Percentiles rank a stretch among this genome's conserved stretches.
Conservation (phyloP, 2,113 vertebrate species). For the Tychaedon coryphoeus region DNA sequence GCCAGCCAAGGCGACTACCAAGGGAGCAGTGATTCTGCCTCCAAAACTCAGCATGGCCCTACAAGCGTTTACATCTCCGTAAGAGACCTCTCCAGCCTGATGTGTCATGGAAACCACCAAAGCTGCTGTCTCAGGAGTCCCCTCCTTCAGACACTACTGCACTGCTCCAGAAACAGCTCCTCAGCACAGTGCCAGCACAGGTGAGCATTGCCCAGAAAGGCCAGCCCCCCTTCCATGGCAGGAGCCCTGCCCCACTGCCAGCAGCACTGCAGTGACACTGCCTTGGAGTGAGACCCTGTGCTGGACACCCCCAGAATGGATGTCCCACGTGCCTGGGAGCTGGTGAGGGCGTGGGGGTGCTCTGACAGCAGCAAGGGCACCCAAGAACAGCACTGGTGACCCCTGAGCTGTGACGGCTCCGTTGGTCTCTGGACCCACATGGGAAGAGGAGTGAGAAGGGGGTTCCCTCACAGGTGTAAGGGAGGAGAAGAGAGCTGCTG, state of each 20-base stretch:
- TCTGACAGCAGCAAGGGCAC: background rate
- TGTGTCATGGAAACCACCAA: background rate
- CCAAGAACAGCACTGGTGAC: background rate
- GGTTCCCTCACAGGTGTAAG: background rate
- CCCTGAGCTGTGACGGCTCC: accelerated
- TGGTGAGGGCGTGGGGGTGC: background rate
- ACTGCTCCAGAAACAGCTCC: background rate
- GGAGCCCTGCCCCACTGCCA: background rate
- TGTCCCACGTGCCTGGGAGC: background rate
- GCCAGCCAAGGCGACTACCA: background rate
- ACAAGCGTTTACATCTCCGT: accelerated
- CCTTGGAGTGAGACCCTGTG: background rate
- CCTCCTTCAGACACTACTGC: background rate
- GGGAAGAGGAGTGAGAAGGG: background rate
- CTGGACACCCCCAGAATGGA: background rate
- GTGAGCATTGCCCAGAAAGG: background rate
- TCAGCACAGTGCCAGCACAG: background rate
- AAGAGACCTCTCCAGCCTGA: background rate
- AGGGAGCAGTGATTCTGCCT: background rate
- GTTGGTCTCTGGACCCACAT: accelerated
- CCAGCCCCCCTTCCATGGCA: background rate
- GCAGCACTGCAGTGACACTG: background rate
- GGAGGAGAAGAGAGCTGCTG: background rate
- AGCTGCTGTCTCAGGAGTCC: background rate
- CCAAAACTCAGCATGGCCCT: background rate